Evolutionary conservation across 1,140 invertebrate genomes (phyloP), one percentile per base, ranked within the genome.

Genomic region (Rhyzopertha dominica): DNA sequence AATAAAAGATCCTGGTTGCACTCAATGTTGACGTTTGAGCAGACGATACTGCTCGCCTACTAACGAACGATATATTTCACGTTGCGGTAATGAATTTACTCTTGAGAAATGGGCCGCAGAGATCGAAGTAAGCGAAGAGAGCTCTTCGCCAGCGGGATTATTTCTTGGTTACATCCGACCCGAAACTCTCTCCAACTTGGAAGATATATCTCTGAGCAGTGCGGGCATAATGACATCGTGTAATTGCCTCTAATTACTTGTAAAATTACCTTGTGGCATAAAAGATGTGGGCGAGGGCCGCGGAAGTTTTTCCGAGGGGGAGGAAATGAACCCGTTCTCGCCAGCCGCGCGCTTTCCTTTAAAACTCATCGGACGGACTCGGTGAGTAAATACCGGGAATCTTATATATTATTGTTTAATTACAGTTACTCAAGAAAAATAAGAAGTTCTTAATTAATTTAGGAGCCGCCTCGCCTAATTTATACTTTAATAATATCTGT

Each of bases 201-300:
- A 60, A 60, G 58, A 63, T 59, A 63, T 63, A 62, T 62, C 57
- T 64, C 57, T 42, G 45, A 36, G 56, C 44, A 53, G 37, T 55
- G 57, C 56, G 9, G 51, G 59, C 54, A 59, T 68, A 68, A 68
- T 58, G 65, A 66, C 58, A 59, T 63, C 58, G 56, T 58, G 63
- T 67, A 68, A 68, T 66, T 66, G 63, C 59, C 57, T 62, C 54
- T 67, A 67, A 67, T 68, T 68, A 66, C 63, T 68, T 68, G 64
- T 63, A 65, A 67, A 68, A 68, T 65, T 66, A 68, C 65, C 66
- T 68, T 68, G 62, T 62, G 66, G 65, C 60, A 57, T 62, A 62
- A 65, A 66, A 62, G 63, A 66, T 63, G 58, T 58, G 53, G 53
- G 55, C 53, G 52, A 47, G 45, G 43, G 37, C 28, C 19, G 36